phyloP scores from a whole-genome alignment of 2,113 vertebrate genomes.

The Poeciliopsis occidentalis region DNA sequence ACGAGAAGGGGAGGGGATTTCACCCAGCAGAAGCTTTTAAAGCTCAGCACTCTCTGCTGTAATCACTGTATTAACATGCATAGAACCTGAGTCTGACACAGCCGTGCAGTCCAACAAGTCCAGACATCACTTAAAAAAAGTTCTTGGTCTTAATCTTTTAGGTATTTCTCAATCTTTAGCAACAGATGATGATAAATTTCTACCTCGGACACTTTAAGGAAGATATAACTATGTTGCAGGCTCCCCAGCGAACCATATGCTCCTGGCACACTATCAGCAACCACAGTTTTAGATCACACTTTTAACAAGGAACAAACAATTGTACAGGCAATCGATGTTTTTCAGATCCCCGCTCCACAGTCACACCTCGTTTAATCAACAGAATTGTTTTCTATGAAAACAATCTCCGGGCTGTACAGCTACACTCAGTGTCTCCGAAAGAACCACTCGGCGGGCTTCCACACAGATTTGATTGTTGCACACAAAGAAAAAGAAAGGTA shows the following conservation, averaged over 20 bases:
- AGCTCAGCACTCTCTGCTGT: conserved; percentile 41
- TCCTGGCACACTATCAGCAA: conserved; percentile 40
- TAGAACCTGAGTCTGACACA: conserved; percentile 21
- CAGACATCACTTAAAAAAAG: conserved; percentile 12
- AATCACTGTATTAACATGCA: conserved; percentile 29
- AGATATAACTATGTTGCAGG: conserved; percentile 22
- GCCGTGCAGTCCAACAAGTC: background rate
- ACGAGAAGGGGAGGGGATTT: background rate
- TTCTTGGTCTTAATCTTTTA: background rate
- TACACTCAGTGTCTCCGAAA: conserved; percentile 71
- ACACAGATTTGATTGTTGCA: conserved; percentile 76
- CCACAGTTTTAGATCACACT: conserved; percentile 72
- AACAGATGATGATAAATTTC: conserved; percentile 5
- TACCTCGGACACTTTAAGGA: conserved; percentile 20
- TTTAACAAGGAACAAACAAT: conserved; percentile 79
- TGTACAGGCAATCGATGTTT: conserved; percentile 75
- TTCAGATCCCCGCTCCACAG: conserved; percentile 70
- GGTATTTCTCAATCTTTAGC: conserved; percentile 21
- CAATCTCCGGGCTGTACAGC: conserved; percentile 74
- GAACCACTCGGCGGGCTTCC: conserved; percentile 68
- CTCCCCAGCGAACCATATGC: conserved; percentile 27
- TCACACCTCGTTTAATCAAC: conserved; percentile 80
- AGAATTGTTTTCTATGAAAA: conserved; percentile 80
- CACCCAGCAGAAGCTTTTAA: conserved; percentile 31
- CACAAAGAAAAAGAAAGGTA: conserved; percentile 74